These are phyloP conservation scores for Genyomyrus donnyi DNA, from an alignment of 2,113 vertebrate genomes.

Conservation along the genomic window DNA sequence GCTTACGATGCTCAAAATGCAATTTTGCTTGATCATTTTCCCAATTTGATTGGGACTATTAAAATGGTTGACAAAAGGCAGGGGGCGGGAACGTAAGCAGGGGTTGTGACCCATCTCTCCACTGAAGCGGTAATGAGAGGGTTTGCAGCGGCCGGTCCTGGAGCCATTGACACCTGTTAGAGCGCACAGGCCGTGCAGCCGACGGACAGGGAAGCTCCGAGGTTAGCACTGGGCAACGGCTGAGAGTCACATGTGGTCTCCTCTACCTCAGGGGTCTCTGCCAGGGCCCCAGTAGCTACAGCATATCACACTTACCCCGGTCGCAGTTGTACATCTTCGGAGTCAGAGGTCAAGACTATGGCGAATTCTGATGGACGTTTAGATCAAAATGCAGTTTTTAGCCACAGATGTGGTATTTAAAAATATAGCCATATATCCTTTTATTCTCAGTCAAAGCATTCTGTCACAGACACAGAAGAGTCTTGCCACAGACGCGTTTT, in stretches of 20 bases:
- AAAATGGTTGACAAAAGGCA: constrained; percentile 80
- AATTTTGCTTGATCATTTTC: constrained; percentile 95
- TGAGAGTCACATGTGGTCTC: neutral
- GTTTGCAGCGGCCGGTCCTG: constrained; percentile 59
- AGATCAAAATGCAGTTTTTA: neutral
- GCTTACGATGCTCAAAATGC: constrained; percentile 96
- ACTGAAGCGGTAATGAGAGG: constrained; percentile 76
- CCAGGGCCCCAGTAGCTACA: too few relatives aligned
- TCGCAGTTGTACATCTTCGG: neutral
- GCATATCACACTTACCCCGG: neutral
- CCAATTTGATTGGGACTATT: constrained; percentile 97
- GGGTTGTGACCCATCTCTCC: constrained; percentile 76
- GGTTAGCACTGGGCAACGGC: neutral
- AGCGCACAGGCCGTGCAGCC: neutral
- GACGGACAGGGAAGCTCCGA: neutral
- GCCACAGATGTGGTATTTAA: neutral
- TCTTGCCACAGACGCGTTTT: neutral
- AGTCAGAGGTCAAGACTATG: neutral
- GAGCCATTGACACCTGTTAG: constrained; percentile 37
- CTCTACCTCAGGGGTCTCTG: neutral
- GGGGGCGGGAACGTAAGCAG: constrained; percentile 56
- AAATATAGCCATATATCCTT: neutral
- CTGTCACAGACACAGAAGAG: neutral
- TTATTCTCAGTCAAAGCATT: too few relatives aligned
- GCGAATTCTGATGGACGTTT: neutral